Percentiles rank a stretch among this genome's conserved stretches.
phyloP scores from a whole-genome alignment of 2,888 invertebrate genomes.

The Schizotus pectinicornis region DNA sequence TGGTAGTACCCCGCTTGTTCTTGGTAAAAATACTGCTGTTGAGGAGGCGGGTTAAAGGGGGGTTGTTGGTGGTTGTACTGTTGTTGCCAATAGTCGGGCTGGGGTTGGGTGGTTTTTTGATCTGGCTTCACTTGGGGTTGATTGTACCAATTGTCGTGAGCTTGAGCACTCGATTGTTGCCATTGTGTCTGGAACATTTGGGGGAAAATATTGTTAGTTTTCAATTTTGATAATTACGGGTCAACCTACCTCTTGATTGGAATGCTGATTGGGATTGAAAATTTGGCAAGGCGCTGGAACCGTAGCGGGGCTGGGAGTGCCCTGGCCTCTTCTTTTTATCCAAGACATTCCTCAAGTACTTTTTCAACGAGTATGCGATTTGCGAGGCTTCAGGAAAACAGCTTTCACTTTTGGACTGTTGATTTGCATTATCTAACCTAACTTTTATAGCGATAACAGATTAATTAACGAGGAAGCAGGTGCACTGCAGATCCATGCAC shows the following conservation, averaged over 20 bases:
- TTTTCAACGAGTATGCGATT: background rate
- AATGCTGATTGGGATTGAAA: conserved; percentile 58
- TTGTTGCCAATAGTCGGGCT: conserved; percentile 32
- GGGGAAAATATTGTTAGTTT: conserved; percentile 8
- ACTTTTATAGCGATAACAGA: background rate
- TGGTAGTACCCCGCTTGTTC: conserved; percentile 44
- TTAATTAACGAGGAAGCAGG: too few species aligned
- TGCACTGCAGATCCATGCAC: too few species aligned
- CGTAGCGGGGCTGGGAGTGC: conserved; percentile 48
- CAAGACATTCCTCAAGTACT: conserved; percentile 50
- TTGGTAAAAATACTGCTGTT: conserved; percentile 25
- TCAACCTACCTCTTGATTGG: conserved; percentile 51
- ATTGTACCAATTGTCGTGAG: conserved; percentile 58
- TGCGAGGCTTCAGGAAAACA: background rate
- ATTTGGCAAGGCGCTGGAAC: conserved; percentile 50
- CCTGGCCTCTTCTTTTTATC: conserved; percentile 54
- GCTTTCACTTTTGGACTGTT: conserved; percentile 7
- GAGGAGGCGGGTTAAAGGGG: conserved; percentile 38
- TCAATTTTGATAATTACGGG: background rate
- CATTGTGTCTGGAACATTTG: conserved; percentile 46
- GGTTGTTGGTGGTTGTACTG: conserved; percentile 40
- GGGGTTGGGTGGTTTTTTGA: conserved; percentile 43
- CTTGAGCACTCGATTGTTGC: conserved; percentile 59
- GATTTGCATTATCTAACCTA: background rate
- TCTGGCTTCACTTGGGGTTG: conserved; percentile 46